Conservation (phyloP, 2,888 invertebrate species). For the Amaurobius ferox region DNA sequence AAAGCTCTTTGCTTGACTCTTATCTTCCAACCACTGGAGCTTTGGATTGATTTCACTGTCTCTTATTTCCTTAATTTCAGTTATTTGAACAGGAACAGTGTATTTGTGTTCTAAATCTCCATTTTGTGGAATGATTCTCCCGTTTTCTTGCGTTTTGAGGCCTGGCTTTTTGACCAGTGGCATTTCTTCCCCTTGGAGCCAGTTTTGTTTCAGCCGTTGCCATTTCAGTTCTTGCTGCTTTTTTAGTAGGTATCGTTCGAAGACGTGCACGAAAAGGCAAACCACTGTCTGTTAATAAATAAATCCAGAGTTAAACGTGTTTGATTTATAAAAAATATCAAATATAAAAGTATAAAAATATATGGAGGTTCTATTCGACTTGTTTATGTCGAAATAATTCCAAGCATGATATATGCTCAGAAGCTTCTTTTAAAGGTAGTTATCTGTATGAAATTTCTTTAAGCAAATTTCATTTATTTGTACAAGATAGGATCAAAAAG, state of each 20-base stretch:
- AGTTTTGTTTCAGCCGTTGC: conserved; percentile 49
- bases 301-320: too few relatives aligned
- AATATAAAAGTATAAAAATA: too few relatives aligned
- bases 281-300: conserved; percentile 34
- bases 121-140: conserved; percentile 27
- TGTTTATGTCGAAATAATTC: too few relatives aligned
- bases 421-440: too few relatives aligned
- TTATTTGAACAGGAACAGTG: conserved; percentile 20
- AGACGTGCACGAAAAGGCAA: conserved; percentile 46
- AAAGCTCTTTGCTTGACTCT: conserved; percentile 32
- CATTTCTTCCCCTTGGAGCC: conserved; percentile 56
- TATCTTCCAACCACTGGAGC: conserved; percentile 41
- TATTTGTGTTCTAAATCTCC: conserved; percentile 9
- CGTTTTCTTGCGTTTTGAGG: conserved; percentile 40
- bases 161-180: conserved; percentile 35
- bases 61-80: conserved; percentile 16
- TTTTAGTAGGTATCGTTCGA: conserved; percentile 30
- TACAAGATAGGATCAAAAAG: too few relatives aligned
- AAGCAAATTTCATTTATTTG: too few relatives aligned
- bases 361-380: too few relatives aligned
- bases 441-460: too few relatives aligned
- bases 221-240: conserved; percentile 52
- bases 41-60: conserved; percentile 1
- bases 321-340: too few relatives aligned
- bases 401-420: too few relatives aligned